A percentile compares a stretch with the other conserved stretches of the same genome.
phyloP scores from a whole-genome alignment of 2,113 vertebrate genomes.

The Variabilichromis moorii region DNA sequence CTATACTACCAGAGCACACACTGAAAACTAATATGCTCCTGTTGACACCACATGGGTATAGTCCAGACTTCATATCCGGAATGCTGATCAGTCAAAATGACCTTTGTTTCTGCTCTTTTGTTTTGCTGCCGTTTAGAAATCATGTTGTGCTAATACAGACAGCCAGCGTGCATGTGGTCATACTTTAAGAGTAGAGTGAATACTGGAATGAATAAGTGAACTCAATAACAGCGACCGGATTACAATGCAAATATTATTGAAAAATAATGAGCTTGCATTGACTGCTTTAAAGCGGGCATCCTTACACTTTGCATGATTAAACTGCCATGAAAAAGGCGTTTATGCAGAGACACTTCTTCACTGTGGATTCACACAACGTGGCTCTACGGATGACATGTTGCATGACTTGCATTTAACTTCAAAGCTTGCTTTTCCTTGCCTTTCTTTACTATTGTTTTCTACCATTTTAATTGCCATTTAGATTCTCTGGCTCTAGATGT shows the following conservation, averaged over 20 bases:
- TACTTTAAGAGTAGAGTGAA: not conserved
- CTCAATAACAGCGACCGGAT: not conserved
- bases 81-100: constrained; percentile 40
- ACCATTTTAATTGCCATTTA: not conserved
- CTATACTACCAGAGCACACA: not conserved
- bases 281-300: not conserved
- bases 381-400: not conserved
- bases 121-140: constrained; percentile 1
- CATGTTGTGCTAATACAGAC: not conserved
- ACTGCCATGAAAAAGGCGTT: not conserved
- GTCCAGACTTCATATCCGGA: constrained; percentile 31
- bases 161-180: not conserved
- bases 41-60: constrained; percentile 30
- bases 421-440: not conserved
- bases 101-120: constrained; percentile 31
- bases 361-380: not conserved
- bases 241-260: not conserved
- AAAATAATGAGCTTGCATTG: not conserved
- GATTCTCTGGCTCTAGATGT: not conserved
- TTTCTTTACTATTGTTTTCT: not conserved
- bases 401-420: not conserved
- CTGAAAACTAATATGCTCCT: constrained; percentile 40
- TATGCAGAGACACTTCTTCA: not conserved
- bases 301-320: not conserved
- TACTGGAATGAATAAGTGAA: not conserved